Percentiles rank a stretch among this genome's conserved stretches.
Conservation (phyloP, 2,113 vertebrate genomes). For the Sinocyclocheilus anshuiensis region DNA sequence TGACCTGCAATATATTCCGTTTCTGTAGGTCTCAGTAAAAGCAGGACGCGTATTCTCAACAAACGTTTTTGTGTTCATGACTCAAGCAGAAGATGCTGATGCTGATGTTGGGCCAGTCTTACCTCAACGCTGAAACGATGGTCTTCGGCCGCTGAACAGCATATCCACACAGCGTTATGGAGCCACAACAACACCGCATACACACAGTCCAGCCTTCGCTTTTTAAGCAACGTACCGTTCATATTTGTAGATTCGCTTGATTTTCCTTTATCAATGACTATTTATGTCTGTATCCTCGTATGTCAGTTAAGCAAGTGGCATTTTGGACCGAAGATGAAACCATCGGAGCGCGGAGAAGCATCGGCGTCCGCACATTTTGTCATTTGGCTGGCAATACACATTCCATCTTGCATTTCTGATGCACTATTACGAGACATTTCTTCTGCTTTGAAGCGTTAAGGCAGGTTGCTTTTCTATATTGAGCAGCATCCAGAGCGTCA, state of each 20-base stretch:
- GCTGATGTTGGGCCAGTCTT: slow-evolving; percentile 63
- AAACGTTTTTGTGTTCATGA: background rate
- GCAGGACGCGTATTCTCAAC: background rate
- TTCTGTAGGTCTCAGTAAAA: background rate
- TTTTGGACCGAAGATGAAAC: slow-evolving; percentile 45
- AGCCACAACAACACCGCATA: slow-evolving; percentile 81
- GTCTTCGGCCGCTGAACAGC: slow-evolving; percentile 85
- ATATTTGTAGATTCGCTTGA: slow-evolving; percentile 71
- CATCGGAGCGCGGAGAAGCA: slow-evolving; percentile 36
- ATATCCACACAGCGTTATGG: slow-evolving; percentile 88
- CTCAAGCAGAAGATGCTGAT: slow-evolving; percentile 28
- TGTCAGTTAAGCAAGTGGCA: slow-evolving; percentile 61
- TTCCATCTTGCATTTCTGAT: slow-evolving; percentile 10
- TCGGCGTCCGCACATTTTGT: slow-evolving; percentile 33
- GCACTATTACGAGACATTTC: slow-evolving; percentile 39
- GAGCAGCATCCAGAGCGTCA: slow-evolving; percentile 73
- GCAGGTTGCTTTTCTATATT: slow-evolving; percentile 43
- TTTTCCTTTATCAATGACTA: slow-evolving; percentile 54
- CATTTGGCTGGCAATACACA: slow-evolving; percentile 18
- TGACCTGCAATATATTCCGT: background rate
- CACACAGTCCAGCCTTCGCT: slow-evolving; percentile 72
- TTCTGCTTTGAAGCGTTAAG: slow-evolving; percentile 7
- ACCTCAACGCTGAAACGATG: slow-evolving; percentile 97
- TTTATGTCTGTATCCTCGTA: slow-evolving; percentile 58
- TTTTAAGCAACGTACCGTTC: slow-evolving; percentile 74